phyloP scores from a whole-genome alignment of 2,888 invertebrate species.

The Aspidiotus destructor region DNA sequence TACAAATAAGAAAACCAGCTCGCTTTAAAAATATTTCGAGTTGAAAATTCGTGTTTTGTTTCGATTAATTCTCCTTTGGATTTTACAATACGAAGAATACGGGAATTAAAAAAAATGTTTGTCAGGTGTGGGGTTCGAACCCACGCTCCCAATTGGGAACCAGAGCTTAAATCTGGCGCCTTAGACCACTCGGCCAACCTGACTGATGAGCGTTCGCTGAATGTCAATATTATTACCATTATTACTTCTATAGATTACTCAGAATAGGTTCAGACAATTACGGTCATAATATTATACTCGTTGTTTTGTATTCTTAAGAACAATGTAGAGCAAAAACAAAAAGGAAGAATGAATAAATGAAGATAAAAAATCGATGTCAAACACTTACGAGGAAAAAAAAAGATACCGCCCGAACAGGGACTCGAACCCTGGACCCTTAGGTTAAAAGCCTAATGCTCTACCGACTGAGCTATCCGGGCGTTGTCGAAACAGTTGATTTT shows the following conservation, averaged over 20 bases:
- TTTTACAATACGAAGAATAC: too few relatives aligned
- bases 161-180: conserved; percentile 76
- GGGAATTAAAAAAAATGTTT: conserved; percentile 15
- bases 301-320: too few relatives aligned
- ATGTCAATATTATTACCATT: not conserved
- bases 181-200: conserved; percentile 75
- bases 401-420: conserved; percentile 40
- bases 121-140: conserved; percentile 67
- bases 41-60: too few relatives aligned
- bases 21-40: too few relatives aligned
- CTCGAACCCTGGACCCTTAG: conserved; percentile 41
- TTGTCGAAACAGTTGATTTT: not conserved
- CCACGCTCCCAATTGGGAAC: conserved; percentile 72
- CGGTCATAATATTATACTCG: too few relatives aligned
- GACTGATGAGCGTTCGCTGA: conserved; percentile 41
- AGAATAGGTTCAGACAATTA: not conserved
- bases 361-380: not conserved
- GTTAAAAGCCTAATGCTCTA: conserved; percentile 41
- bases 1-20: too few relatives aligned
- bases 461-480: conserved; percentile 41
- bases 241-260: not conserved
- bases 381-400: conserved; percentile 11
- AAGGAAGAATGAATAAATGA: too few relatives aligned
- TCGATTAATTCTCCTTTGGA: too few relatives aligned
- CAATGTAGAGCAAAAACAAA: too few relatives aligned